Conservation (phyloP, 2,888 invertebrate species). For the Drosophila falleni region DNA sequence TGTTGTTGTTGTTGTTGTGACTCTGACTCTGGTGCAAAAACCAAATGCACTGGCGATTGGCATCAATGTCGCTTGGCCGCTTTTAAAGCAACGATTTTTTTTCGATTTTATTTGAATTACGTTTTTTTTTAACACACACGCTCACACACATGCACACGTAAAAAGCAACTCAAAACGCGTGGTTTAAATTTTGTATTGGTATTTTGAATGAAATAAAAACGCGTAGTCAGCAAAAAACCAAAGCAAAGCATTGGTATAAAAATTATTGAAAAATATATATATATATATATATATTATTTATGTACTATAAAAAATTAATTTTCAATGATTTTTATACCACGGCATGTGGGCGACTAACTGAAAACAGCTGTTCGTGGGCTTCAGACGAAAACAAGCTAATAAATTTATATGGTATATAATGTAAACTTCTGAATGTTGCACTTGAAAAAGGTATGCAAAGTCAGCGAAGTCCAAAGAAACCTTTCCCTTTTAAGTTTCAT, state of each 20-base stretch:
- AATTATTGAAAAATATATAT: conserved; percentile 73
- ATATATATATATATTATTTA: conserved; percentile 28
- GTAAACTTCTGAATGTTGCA: conserved; percentile 53
- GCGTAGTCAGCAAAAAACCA: conserved; percentile 60
- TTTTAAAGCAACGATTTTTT: conserved; percentile 58
- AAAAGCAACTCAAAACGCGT: conserved; percentile 64
- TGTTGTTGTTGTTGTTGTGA: conserved; percentile 31
- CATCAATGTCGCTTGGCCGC: conserved; percentile 81
- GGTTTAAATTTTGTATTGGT: conserved; percentile 49
- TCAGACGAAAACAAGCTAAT: conserved; percentile 1
- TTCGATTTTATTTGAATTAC: conserved; percentile 29
- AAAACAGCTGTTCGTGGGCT: conserved; percentile 64
- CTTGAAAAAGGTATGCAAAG: conserved; percentile 56
- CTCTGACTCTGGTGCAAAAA: conserved; percentile 45
- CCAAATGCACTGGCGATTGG: conserved; percentile 70
- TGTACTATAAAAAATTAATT: conserved; percentile 35
- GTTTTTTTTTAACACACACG: conserved; percentile 35
- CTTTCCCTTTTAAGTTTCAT: conserved; percentile 66
- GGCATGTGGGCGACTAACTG: conserved; percentile 58
- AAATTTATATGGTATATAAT: conserved; percentile 1
- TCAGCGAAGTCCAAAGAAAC: conserved; percentile 24
- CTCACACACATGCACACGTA: conserved; percentile 25
- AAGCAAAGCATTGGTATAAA: conserved; percentile 49
- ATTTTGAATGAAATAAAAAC: conserved; percentile 40
- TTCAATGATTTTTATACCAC: conserved; percentile 63